phyloP scores from a whole-genome alignment of 2,113 vertebrate genomes.

The Tricholaema leucomelas region DNA sequence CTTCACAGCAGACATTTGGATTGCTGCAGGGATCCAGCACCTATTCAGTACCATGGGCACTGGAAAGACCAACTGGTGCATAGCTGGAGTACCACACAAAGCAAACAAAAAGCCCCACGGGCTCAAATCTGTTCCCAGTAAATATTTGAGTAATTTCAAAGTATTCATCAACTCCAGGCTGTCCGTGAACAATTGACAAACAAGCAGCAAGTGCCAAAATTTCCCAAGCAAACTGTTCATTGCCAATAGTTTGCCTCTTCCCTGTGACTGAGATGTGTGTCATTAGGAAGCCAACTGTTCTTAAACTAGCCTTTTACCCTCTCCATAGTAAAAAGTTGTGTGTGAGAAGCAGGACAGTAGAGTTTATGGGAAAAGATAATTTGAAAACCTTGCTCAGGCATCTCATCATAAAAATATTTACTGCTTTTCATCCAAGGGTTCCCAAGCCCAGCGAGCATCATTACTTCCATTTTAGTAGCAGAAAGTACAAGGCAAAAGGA shows the following conservation, averaged over 20 bases:
- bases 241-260: neutral
- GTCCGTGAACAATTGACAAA: neutral
- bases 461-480: neutral
- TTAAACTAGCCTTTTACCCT: neutral
- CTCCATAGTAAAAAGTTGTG: neutral
- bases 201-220: constrained; percentile 9
- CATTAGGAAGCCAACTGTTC: neutral
- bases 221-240: neutral
- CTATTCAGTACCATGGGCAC: neutral
- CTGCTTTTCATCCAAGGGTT: neutral
- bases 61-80: constrained; percentile 13
- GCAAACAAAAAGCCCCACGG: neutral
- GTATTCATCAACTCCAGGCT: constrained; percentile 21
- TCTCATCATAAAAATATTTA: neutral
- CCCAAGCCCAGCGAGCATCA: neutral
- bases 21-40: neutral
- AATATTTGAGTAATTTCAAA: constrained; percentile 54
- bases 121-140: constrained; percentile 47
- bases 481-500: neutral
- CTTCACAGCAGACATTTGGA: neutral
- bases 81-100: neutral
- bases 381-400: neutral
- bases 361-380: neutral
- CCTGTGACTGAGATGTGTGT: neutral
- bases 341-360: neutral